Conservation (phyloP, 2,797 vertebrate species). For the Craterocephalus amniculus region DNA sequence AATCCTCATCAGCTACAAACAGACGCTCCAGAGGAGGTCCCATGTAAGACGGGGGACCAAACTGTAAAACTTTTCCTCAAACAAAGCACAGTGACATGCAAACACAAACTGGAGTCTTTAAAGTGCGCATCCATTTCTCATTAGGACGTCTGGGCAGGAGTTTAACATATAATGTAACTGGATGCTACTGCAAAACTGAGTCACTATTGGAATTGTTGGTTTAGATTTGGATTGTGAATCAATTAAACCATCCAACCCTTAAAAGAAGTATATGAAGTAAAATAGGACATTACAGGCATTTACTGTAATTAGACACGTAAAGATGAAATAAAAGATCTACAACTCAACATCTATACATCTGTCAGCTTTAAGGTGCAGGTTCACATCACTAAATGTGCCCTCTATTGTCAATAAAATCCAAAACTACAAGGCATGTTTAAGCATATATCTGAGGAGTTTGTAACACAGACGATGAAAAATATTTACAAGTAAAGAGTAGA, state of each 20-base stretch:
- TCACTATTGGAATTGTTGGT: background rate
- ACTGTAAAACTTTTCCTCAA: conserved; percentile 34
- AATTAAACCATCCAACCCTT: background rate
- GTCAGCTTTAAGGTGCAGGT: background rate
- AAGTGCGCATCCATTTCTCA: conserved; percentile 25
- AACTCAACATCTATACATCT: background rate
- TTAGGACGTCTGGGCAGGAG: background rate
- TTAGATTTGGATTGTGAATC: background rate
- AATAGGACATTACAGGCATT: background rate
- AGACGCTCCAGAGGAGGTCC: conserved; percentile 46
- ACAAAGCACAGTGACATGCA: conserved; percentile 64
- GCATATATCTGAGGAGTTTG: background rate
- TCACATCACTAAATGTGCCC: background rate
- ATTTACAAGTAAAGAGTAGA: conserved; percentile 18
- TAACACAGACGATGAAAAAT: conserved; percentile 2
- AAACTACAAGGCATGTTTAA: background rate
- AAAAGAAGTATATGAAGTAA: background rate
- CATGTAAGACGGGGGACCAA: conserved; percentile 30
- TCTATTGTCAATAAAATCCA: background rate
- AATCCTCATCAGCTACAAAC: conserved; percentile 57
- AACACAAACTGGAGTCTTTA: conserved; percentile 54
- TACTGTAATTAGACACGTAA: background rate
- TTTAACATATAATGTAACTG: background rate
- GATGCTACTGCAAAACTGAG: background rate
- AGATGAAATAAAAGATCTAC: background rate